Evolutionary conservation across 2,113 vertebrate genomes (phyloP), one percentile per base, ranked within the genome.

Genomic region (Pseudorhombus dupliciocellatus): DNA sequence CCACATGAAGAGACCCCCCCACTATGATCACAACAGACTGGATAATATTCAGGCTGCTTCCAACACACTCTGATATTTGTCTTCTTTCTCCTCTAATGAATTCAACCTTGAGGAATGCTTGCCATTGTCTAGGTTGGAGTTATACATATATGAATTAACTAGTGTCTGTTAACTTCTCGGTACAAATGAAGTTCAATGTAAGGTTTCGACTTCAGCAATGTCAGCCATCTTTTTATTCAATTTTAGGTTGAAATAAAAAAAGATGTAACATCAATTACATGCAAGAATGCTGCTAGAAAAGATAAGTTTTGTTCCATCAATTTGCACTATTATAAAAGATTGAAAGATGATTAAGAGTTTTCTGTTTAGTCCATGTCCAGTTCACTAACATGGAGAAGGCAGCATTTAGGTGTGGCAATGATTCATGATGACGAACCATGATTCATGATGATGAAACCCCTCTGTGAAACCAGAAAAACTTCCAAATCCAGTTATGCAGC

Each of bases 31-130:
- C 68, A 68, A 56, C 57, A 64, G 44, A 66, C 30, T 31, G 62
- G 66, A 58, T 51, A 21, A 78, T 57, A 65, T 63, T 79, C 66
- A 65, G 22, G 11, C 60, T 54, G 14, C 73, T 73, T 81, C 68
- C 37, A 74, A 64, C 42, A 72, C 12, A 68, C 61, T 54, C 21
- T 37, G n/a, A 71, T 51, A 69, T 75, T 77, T 64, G 31, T 63
- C 30, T 70, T 53, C 75, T 78, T 46, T 70, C 57, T 62, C 34
- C 54, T 74, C 20, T 65, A 58, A 66, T 67, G 26, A 73, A 70
- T 14, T 70, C 10, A 60, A 26, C 25, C 31, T 55, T 54, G 26
- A 54, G 42, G 50, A 61, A 68, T 63, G 59, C 46, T 44, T 57
- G 30, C 9, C 18, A 31, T 25, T 46, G 30, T 61, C 28, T 44